phyloP scores from a whole-genome alignment of 2,113 vertebrate genomes.

The Lampris megalopsis region DNA sequence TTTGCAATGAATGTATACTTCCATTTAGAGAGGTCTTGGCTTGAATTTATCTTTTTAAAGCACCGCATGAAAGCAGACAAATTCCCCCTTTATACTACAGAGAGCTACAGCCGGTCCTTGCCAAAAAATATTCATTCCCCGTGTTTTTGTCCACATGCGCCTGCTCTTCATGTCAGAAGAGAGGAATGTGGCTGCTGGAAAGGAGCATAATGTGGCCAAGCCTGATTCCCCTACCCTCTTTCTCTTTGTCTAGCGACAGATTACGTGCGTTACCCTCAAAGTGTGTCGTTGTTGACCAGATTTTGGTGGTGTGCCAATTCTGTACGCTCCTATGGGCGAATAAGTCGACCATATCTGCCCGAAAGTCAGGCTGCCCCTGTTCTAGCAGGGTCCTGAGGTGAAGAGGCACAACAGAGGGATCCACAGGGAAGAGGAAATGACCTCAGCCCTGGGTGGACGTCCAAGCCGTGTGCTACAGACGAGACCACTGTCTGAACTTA shows the following conservation, averaged over 20 bases:
- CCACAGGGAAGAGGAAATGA: conserved; percentile 56
- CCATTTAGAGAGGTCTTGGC: conserved; percentile 57
- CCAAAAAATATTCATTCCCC: conserved; percentile 60
- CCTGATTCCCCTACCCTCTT: conserved; percentile 11
- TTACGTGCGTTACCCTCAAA: neutral
- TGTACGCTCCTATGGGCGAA: neutral
- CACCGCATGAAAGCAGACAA: conserved; percentile 51
- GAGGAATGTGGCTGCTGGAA: conserved; percentile 46
- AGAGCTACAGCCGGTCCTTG: conserved; percentile 24
- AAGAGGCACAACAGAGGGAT: conserved; percentile 12
- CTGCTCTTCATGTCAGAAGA: conserved; percentile 34
- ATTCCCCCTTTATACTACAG: conserved; percentile 55
- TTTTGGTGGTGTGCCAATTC: neutral
- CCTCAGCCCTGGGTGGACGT: conserved; percentile 45
- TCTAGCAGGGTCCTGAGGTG: conserved; percentile 7
- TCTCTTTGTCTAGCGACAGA: neutral
- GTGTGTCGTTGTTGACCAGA: too few relatives aligned
- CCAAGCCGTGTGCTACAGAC: conserved; percentile 38
- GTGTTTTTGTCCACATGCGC: conserved; percentile 49
- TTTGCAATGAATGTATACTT: conserved; percentile 34
- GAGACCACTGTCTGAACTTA: conserved; percentile 21
- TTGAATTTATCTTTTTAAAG: conserved; percentile 29
- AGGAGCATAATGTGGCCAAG: conserved; percentile 36
- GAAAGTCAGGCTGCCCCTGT: conserved; percentile 6
- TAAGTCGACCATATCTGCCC: neutral